Evolutionary conservation across 2,888 invertebrate genomes (phyloP).

Genomic region (Oxycera nigricornis): DNA sequence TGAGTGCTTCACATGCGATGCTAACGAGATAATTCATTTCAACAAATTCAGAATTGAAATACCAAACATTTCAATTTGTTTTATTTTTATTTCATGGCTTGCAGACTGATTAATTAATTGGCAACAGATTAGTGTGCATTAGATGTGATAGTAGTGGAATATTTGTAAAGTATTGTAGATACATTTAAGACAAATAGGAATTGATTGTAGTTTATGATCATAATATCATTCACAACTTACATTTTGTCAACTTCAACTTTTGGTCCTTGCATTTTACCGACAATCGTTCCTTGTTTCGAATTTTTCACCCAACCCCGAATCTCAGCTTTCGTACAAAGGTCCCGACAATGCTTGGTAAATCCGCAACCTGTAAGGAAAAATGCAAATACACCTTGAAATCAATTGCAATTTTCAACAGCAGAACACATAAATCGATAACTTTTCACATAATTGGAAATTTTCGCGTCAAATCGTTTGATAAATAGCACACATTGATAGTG

Average conservation of each 20-base stretch:
- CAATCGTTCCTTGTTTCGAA: constrained; percentile 84
- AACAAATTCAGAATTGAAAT: not conserved
- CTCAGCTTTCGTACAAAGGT: constrained; percentile 75
- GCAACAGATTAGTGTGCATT: too few relatives aligned
- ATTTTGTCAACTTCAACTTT: constrained; percentile 81
- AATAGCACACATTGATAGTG: too few relatives aligned
- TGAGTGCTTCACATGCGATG: not conserved
- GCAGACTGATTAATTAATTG: too few relatives aligned
- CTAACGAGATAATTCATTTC: not conserved
- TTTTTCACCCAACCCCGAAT: constrained; percentile 93
- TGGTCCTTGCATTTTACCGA: constrained; percentile 87
- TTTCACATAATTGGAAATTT: too few relatives aligned
- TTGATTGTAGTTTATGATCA: too few relatives aligned
- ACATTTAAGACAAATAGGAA: not conserved
- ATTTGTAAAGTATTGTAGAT: too few relatives aligned
- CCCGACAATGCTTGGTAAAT: constrained; percentile 88
- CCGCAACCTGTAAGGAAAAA: constrained; percentile 70
- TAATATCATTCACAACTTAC: constrained; percentile 72
- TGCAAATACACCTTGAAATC: not conserved
- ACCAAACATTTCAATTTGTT: not conserved
- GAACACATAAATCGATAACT: not conserved
- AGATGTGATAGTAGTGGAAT: too few relatives aligned
- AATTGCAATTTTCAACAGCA: not conserved
- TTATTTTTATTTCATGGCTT: not conserved
- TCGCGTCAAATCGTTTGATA: too few relatives aligned